Percentiles rank a stretch among this genome's conserved stretches.
Conservation (phyloP, 2,113 vertebrate genomes). For the Sinosuthora webbiana region DNA sequence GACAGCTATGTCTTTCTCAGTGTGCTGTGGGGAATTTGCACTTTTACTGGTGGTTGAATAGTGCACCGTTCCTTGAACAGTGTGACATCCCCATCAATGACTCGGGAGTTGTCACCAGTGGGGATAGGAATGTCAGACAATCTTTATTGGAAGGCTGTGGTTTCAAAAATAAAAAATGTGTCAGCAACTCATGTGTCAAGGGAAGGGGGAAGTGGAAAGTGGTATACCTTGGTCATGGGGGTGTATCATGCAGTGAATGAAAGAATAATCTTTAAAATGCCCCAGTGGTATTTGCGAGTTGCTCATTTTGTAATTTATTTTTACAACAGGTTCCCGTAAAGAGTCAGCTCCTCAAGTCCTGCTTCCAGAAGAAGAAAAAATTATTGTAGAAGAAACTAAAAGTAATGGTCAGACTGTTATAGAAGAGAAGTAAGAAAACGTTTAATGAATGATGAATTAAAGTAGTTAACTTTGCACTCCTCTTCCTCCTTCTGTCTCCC, state of each 20-base stretch:
- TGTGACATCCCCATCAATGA: rapidly evolving
- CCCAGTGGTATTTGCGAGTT: neutral
- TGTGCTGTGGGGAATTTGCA: neutral
- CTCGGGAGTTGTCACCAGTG: neutral
- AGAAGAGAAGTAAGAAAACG: conserved; percentile 90
- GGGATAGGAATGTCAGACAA: neutral
- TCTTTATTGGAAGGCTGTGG: neutral
- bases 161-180: neutral
- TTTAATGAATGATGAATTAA: conserved; percentile 35
- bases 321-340: conserved; percentile 84
- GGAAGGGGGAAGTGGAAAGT: neutral
- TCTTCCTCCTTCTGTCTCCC: neutral
- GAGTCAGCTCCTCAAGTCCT: conserved; percentile 88
- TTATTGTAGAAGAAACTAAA: conserved; percentile 87
- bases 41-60: neutral
- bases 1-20: neutral
- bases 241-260: neutral
- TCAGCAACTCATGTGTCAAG: neutral
- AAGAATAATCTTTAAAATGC: neutral
- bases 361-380: conserved; percentile 89
- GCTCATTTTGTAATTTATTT: conserved; percentile 47
- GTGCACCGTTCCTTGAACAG: neutral
- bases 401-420: conserved; percentile 90
- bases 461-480: neutral
- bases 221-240: neutral